A percentile compares a stretch with the other conserved stretches of the same genome.
These are phyloP conservation scores for Hedychridium roseum DNA, from an alignment of 2,888 invertebrate genomes.

Conservation along the genomic window DNA sequence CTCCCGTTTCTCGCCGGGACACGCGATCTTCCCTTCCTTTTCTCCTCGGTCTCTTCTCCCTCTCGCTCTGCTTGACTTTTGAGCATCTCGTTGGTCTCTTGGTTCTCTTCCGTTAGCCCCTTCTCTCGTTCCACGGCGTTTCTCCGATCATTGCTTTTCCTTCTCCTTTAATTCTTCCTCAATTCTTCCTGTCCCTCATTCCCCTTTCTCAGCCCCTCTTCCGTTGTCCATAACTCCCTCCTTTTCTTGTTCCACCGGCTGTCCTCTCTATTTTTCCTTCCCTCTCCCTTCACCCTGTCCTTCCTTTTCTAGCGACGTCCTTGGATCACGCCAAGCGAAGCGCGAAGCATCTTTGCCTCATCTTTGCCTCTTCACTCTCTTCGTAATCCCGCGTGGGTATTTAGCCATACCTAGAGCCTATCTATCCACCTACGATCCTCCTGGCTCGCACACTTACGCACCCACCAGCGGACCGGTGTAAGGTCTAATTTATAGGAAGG, in stretches of 20 bases:
- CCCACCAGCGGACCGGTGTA: neutral
- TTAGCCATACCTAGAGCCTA: constrained; percentile 6
- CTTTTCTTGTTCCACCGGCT: neutral
- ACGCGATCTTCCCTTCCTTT: constrained; percentile 51
- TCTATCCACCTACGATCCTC: too few species aligned
- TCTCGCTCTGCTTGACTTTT: too few species aligned
- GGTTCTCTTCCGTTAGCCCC: too few species aligned
- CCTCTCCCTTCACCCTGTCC: constrained; percentile 2
- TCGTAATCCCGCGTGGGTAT: constrained; percentile 8
- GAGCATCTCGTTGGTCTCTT: too few species aligned
- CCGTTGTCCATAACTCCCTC: neutral
- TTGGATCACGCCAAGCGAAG: constrained; percentile 61
- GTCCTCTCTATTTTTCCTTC: neutral
- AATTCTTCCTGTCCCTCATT: constrained; percentile 11
- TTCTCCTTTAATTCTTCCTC: neutral
- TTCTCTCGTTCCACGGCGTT: too few species aligned
- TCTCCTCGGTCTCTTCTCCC: too few species aligned
- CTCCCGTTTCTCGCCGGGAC: constrained; percentile 53
- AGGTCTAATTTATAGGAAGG: constrained; percentile 3
- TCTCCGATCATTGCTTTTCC: too few species aligned
- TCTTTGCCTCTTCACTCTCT: constrained; percentile 21
- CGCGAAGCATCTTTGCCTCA: too few species aligned
- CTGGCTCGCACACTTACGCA: constrained; percentile 1
- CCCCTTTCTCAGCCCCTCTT: constrained; percentile 8
- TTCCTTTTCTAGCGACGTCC: constrained; percentile 33